phyloP scores from a whole-genome alignment of 92 coral and sea anemone genomes.

The Phymanthus crucifer region DNA sequence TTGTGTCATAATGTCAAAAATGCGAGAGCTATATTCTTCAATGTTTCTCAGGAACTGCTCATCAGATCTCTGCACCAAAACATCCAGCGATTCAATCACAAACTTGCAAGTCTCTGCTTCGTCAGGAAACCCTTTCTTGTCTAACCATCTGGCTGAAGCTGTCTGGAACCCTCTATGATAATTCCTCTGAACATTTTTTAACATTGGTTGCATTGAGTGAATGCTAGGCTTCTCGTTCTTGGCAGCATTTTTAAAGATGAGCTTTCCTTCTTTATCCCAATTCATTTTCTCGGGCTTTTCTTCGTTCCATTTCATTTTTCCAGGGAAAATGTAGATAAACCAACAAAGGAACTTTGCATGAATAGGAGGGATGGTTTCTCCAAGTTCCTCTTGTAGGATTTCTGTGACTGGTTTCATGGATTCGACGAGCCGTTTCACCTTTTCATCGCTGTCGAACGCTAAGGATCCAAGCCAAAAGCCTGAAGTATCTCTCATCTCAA shows the following conservation, averaged over 20 bases:
- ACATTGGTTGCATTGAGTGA: background rate
- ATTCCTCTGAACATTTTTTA: background rate
- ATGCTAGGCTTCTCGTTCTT: too few relatives aligned
- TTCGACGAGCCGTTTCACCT: background rate
- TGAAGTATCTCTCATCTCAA: background rate
- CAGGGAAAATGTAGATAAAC: constrained; percentile 52
- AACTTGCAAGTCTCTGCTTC: too few relatives aligned
- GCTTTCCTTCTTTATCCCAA: too few relatives aligned
- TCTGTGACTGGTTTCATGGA: constrained; percentile 47
- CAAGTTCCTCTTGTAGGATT: constrained; percentile 43
- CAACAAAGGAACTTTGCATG: constrained; percentile 45
- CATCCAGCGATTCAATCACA: too few relatives aligned
- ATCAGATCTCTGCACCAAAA: too few relatives aligned
- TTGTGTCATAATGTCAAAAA: background rate
- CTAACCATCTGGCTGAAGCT: too few relatives aligned
- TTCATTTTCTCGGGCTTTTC: background rate
- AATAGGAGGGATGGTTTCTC: constrained; percentile 45
- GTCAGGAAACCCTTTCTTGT: too few relatives aligned
- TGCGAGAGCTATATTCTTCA: background rate
- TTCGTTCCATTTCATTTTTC: background rate
- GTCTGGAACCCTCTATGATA: too few relatives aligned
- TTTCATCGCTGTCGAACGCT: background rate
- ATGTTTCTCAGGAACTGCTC: background rate
- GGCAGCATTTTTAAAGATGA: too few relatives aligned
- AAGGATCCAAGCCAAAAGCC: background rate